Percentiles rank a stretch among this genome's conserved stretches.
Conservation (phyloP, 2,888 invertebrate species). For the Cantharis lateralis region DNA sequence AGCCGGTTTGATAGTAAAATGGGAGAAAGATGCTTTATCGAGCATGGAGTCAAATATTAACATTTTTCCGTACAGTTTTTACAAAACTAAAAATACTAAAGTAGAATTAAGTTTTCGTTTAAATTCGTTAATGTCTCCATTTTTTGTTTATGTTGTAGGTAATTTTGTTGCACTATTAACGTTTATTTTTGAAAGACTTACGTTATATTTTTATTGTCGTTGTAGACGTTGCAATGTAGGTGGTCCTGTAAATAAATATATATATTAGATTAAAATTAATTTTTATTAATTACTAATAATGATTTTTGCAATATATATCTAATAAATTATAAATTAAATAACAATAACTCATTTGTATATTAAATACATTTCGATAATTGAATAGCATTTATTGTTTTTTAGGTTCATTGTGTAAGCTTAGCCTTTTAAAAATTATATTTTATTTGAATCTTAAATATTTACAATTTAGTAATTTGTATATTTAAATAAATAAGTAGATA, state of each 20-base stretch:
- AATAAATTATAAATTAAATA: too few species aligned
- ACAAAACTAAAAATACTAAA: background rate
- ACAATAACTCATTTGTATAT: too few species aligned
- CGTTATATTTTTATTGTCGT: background rate
- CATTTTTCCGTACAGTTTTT: background rate
- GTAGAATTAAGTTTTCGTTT: background rate
- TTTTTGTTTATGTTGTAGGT: slow-evolving; percentile 5
- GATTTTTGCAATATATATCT: too few species aligned
- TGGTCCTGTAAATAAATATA: background rate
- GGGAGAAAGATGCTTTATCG: slow-evolving; percentile 5
- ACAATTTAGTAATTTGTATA: too few species aligned
- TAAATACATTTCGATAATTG: too few species aligned
- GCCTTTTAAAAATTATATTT: too few species aligned
- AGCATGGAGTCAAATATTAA: background rate
- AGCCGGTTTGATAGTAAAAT: slow-evolving; percentile 9
- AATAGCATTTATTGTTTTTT: too few species aligned
- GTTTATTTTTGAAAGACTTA: background rate
- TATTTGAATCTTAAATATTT: too few species aligned
- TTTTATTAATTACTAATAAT: too few species aligned
- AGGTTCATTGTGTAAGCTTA: too few species aligned
- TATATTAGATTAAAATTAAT: background rate
- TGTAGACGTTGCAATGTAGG: background rate
- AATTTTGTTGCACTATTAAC: slow-evolving; percentile 3
- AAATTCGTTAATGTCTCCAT: slow-evolving; percentile 4
- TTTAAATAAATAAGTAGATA: too few species aligned